Conservation (phyloP, 2,113 vertebrate species). For the Australoheros scitulus region DNA sequence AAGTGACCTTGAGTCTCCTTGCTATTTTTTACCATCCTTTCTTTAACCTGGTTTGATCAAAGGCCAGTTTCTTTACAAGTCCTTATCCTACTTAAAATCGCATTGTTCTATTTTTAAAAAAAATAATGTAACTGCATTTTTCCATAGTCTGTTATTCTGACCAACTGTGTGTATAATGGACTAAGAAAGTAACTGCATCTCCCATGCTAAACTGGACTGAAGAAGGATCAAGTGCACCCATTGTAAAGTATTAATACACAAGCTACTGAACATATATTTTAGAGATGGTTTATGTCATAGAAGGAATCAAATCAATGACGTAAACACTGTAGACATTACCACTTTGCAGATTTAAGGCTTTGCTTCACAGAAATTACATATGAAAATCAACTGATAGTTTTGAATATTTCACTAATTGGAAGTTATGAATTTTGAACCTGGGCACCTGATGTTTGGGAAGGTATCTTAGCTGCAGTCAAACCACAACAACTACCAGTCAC, state of each 20-base stretch:
- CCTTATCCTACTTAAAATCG: background rate
- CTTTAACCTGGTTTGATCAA: conserved; percentile 26
- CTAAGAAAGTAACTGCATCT: background rate
- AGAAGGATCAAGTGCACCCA: background rate
- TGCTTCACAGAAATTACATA: background rate
- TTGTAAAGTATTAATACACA: background rate
- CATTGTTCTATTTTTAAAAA: conserved; percentile 21
- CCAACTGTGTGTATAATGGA: background rate
- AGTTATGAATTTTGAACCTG: background rate
- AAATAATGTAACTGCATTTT: conserved; percentile 18
- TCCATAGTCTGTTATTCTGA: background rate
- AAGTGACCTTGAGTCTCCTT: conserved; percentile 65
- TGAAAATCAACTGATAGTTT: background rate
- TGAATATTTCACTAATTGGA: background rate
- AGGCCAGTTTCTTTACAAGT: background rate
- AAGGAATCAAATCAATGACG: background rate
- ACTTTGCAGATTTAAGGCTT: background rate
- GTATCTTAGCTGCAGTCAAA: no score
- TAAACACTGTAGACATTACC: background rate
- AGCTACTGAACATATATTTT: background rate
- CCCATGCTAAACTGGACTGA: background rate
- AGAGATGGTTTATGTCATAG: background rate
- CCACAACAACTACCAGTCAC: no score
- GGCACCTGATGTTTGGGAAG: no score
- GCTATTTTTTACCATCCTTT: conserved; percentile 49